Evolutionary conservation across 2,113 vertebrate species (phyloP), one percentile per base, ranked within the genome.

Genomic region (Hepsetus odoe): DNA sequence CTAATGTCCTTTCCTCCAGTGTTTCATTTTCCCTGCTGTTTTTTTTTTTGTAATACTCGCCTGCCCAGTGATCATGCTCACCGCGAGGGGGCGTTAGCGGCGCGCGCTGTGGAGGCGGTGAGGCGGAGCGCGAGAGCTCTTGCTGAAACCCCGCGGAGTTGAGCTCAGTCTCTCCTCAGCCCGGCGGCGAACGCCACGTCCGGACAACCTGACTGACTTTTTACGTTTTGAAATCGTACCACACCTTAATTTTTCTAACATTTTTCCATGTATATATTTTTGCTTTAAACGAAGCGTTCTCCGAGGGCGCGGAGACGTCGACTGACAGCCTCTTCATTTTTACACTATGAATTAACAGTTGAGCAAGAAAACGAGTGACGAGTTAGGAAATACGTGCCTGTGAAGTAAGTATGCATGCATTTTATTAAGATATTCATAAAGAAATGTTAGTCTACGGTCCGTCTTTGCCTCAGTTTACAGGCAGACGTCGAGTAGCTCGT

Each of bases 281-380:
- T 61, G 26, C 59, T 20, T 32, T n/a, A 18, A 53, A 9, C 40
- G 3, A 65, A 8, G 42, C 46, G 13, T 22, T 24, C 14, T 0
- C 26, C 38, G 44, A 4, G 10, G 61, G 44, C 62, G 46, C 74
- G 12, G 30, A 24, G 51, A n/a, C 33, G 49, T 51, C 4, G 20
- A 53, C 14, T 38, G 9, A 65, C 13, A 24, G 12, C 26, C 40
- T 55, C 2, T 18, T 40, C 28, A 44, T 28, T 62, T 53, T 61
- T 73, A 30, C n/a, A 59, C 4, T 1, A 20, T 62, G 72, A 38
- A 55, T 40, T 56, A 76, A 76, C 49, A 40, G 62, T 67, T 40
- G 62, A 56, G 74, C 62, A 13, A 67, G 55, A 62, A 62, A 42
- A 62, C 46, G 22, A 35, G 74, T 40, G 62, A 76, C 62, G n/a